phyloP scores from a whole-genome alignment of 2,888 invertebrate genomes.

The Schrankia costaestrigalis region DNA sequence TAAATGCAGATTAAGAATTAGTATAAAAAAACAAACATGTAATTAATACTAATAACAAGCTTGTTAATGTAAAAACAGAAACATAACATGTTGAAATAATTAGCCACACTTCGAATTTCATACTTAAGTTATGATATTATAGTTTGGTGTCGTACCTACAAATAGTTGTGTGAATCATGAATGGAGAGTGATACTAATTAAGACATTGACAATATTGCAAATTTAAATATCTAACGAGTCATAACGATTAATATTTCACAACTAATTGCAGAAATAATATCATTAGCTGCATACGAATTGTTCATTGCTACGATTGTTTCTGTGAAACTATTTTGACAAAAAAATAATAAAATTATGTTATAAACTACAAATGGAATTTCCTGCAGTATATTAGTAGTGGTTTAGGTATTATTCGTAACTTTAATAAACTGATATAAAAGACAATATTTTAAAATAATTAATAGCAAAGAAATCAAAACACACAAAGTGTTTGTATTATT shows the following conservation, averaged over 20 bases:
- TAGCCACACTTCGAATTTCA: too few relatives aligned
- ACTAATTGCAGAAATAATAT: constrained; percentile 57
- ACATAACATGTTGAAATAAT: too few relatives aligned
- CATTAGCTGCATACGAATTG: constrained; percentile 72
- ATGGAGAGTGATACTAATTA: constrained; percentile 36
- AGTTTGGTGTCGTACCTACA: constrained; percentile 1
- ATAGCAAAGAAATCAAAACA: too few relatives aligned
- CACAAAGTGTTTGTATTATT: too few relatives aligned
- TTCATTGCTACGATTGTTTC: constrained; percentile 60
- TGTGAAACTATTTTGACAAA: constrained; percentile 35
- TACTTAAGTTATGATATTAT: constrained; percentile 5
- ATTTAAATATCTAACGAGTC: constrained; percentile 73
- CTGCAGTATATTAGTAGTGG: constrained; percentile 22
- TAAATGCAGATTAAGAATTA: too few relatives aligned
- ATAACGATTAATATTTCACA: constrained; percentile 71
- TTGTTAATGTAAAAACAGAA: too few relatives aligned
- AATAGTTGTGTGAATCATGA: constrained; percentile 15
- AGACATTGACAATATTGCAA: constrained; percentile 47
- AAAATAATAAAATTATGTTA: too few relatives aligned
- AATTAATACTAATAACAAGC: too few relatives aligned
- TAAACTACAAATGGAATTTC: constrained; percentile 54
- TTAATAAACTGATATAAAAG: not conserved
- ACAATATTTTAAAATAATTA: too few relatives aligned
- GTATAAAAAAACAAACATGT: too few relatives aligned
- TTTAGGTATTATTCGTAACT: constrained; percentile 1